Percentiles rank a stretch among this genome's conserved stretches.
phyloP scores from a whole-genome alignment of 2,888 invertebrate genomes.

The Caenorhabditis sp. region DNA sequence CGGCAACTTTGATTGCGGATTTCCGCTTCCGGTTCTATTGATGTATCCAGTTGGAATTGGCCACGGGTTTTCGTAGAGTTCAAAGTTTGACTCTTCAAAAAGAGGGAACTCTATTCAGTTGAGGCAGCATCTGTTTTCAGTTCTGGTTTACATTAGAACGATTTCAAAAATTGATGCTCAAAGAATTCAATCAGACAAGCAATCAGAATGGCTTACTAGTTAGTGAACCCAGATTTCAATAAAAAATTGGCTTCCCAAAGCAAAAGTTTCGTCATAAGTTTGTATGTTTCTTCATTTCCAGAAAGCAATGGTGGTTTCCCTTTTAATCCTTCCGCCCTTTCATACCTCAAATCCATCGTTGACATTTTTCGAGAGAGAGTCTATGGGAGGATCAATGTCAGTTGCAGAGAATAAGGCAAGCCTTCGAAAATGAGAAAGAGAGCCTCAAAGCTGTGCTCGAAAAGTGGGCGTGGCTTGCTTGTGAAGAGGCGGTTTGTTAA shows the following conservation, averaged over 20 bases:
- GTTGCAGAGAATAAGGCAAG: constrained; percentile 25
- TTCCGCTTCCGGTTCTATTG: constrained; percentile 37
- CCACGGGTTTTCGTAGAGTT: neutral
- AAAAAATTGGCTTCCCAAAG: neutral
- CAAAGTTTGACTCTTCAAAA: constrained; percentile 13
- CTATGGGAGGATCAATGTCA: constrained; percentile 35
- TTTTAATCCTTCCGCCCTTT: constrained; percentile 8
- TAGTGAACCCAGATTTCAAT: neutral
- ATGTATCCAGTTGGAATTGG: constrained; percentile 10
- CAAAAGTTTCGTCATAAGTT: neutral
- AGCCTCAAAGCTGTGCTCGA: constrained; percentile 53
- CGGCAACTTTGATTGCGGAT: constrained; percentile 19
- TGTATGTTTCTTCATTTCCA: neutral
- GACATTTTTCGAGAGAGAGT: constrained; percentile 29
- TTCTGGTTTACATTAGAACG: no score
- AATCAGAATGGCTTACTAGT: neutral
- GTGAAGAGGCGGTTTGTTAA: constrained; percentile 32
- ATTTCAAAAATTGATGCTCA: no score
- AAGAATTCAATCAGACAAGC: neutral
- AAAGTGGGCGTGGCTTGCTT: constrained; percentile 41
- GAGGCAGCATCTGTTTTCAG: no score
- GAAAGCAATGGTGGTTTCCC: neutral
- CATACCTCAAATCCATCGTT: constrained; percentile 50
- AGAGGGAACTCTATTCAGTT: no score
- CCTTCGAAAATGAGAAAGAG: constrained; percentile 26